These are phyloP conservation scores for Acheta domesticus DNA, from an alignment of 2,888 invertebrate genomes.

Conservation along the genomic window DNA sequence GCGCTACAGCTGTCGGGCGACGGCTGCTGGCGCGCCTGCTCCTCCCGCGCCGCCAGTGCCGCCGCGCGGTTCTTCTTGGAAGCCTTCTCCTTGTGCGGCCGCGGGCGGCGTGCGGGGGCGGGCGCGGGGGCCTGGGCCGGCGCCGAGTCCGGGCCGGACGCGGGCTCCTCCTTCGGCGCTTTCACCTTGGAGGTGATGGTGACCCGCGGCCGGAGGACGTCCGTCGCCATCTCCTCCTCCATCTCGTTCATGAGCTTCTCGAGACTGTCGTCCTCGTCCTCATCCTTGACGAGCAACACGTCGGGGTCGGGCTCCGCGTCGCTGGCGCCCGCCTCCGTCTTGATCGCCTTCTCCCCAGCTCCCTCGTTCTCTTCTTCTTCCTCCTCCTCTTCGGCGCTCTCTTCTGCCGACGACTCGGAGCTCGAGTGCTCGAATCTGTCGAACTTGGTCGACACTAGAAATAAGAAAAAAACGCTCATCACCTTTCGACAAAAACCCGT, in stretches of 20 bases:
- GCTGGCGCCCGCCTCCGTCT: conserved; percentile 38
- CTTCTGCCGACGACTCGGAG: conserved; percentile 49
- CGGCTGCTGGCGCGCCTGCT: not conserved
- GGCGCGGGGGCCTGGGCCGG: too few relatives aligned
- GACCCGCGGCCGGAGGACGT: not conserved
- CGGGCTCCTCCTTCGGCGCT: too few relatives aligned
- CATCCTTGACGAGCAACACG: conserved; percentile 35
- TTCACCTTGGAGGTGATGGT: too few relatives aligned
- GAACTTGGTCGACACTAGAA: conserved; percentile 49
- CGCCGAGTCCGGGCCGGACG: too few relatives aligned
- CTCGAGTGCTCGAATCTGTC: conserved; percentile 50
- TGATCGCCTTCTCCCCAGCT: conserved; percentile 27
- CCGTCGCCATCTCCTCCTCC: conserved; percentile 50
- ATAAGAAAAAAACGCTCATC: conserved; percentile 31
- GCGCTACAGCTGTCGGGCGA: not conserved
- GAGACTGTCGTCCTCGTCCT: conserved; percentile 51
- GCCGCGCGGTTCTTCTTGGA: too few relatives aligned
- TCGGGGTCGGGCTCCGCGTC: conserved; percentile 29
- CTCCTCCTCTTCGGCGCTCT: conserved; percentile 37
- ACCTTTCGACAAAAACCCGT: not conserved
- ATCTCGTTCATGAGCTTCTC: conserved; percentile 55
- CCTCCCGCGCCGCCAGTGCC: too few relatives aligned
- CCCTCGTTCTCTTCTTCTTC: not conserved
- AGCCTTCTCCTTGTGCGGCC: too few relatives aligned
- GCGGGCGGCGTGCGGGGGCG: too few relatives aligned